Conservation (phyloP, 1,140 invertebrate genomes). For the Apis dorsata region DNA sequence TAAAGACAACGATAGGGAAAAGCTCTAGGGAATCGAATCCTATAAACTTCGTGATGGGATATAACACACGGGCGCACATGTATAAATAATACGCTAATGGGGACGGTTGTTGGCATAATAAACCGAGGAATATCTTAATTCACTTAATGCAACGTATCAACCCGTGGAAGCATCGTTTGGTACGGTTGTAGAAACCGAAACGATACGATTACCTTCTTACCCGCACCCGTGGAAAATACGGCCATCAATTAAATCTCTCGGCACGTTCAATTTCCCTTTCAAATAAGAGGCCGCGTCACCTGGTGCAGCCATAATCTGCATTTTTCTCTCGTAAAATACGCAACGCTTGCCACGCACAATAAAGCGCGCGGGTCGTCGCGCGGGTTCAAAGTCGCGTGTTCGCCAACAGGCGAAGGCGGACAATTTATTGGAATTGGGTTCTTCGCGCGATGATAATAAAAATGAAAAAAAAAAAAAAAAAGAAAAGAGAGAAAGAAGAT, state of each 20-base stretch:
- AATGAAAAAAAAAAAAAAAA: neutral
- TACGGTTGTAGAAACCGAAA: too few relatives aligned
- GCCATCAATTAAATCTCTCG: neutral
- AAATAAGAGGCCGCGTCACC: neutral
- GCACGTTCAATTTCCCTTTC: neutral
- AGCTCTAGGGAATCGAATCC: too few relatives aligned
- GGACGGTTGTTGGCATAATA: neutral
- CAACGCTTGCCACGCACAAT: neutral
- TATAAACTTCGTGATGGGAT: too few relatives aligned
- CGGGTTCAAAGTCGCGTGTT: neutral
- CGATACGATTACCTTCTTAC: neutral
- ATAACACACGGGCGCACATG: too few relatives aligned
- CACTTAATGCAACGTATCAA: neutral
- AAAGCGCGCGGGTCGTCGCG: neutral
- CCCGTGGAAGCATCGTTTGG: neutral
- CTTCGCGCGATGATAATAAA: neutral
- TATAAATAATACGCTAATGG: too few relatives aligned
- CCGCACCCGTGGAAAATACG: neutral
- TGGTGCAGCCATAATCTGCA: neutral
- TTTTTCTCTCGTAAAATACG: constrained; percentile 8
- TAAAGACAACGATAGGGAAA: too few relatives aligned
- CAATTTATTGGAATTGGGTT: constrained; percentile 14
- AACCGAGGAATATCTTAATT: neutral
- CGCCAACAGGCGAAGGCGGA: neutral
- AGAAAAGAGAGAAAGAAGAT: neutral